Evolutionary conservation across 1,140 invertebrate genomes (phyloP).

Genomic region (Antheraea mylitta): DNA sequence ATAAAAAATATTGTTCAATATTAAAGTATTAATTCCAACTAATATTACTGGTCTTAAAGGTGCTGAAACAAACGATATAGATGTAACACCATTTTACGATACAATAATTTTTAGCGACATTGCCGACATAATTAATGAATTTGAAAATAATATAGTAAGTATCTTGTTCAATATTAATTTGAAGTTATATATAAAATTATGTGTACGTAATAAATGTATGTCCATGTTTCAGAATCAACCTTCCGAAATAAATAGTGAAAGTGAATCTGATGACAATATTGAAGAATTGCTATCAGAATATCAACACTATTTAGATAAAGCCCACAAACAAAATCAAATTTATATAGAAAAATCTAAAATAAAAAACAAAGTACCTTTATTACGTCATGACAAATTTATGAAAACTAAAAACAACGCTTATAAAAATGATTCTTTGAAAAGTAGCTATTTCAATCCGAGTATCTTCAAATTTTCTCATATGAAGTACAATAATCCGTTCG

Average conservation of each 20-base stretch:
- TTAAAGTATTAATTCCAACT: conserved; percentile 30
- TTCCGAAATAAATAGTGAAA: conserved; percentile 38
- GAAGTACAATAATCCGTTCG: conserved; percentile 31
- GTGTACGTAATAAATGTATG: neutral
- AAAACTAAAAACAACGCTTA: conserved; percentile 43
- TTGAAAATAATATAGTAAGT: conserved; percentile 57
- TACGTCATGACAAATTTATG: conserved; percentile 48
- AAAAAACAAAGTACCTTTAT: conserved; percentile 64
- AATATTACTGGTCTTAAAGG: conserved; percentile 25
- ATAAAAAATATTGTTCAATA: conserved; percentile 21
- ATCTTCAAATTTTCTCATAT: conserved; percentile 22
- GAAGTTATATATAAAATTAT: neutral
- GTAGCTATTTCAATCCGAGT: conserved; percentile 23
- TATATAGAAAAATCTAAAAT: conserved; percentile 51
- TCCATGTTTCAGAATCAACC: conserved; percentile 42
- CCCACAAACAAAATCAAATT: conserved; percentile 50
- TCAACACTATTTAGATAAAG: conserved; percentile 63
- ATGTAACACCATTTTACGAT: conserved; percentile 53
- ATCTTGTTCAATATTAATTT: conserved; percentile 11
- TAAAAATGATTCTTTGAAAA: conserved; percentile 27
- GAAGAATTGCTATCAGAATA: conserved; percentile 62
- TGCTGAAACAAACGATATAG: conserved; percentile 34
- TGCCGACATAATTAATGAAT: conserved; percentile 61
- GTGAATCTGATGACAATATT: conserved; percentile 58
- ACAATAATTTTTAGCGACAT: conserved; percentile 64